phyloP scores from a whole-genome alignment of 2,797 vertebrate genomes.

The Centroberyx gerrardi region DNA sequence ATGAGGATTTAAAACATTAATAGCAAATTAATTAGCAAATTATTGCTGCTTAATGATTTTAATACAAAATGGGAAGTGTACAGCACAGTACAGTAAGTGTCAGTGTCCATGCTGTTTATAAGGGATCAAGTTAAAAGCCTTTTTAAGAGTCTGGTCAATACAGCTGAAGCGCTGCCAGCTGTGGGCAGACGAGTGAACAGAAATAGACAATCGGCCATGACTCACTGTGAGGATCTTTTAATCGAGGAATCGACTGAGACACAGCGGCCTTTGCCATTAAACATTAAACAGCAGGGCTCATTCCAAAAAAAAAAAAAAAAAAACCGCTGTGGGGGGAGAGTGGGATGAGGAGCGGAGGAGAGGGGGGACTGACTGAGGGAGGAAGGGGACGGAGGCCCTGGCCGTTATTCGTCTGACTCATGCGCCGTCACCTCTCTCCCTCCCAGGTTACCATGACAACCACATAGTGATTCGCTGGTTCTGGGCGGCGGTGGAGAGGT shows the following conservation, averaged over 20 bases:
- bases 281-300: constrained; percentile 62
- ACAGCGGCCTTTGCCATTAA: constrained; percentile 55
- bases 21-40: not conserved
- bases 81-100: not conserved
- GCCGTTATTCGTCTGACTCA: constrained; percentile 72
- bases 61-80: not conserved
- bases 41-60: constrained; percentile 12
- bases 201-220: constrained; percentile 40
- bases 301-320: constrained; percentile 22
- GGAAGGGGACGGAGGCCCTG: constrained; percentile 13
- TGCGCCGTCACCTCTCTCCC: constrained; percentile 53
- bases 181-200: constrained; percentile 39
- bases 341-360: not conserved
- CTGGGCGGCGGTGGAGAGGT: constrained; percentile 93
- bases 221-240: constrained; percentile 65
- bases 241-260: constrained; percentile 67
- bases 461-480: constrained; percentile 95
- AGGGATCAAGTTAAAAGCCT: constrained; percentile 68
- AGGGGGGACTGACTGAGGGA: not conserved
- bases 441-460: constrained; percentile 92
- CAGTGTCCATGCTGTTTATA: constrained; percentile 42
- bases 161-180: constrained; percentile 60
- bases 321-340: constrained; percentile 13
- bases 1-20: not conserved
- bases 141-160: constrained; percentile 56